Evolutionary conservation across 2,888 invertebrate species (phyloP).

Genomic region (Sylvicola cinctus): DNA sequence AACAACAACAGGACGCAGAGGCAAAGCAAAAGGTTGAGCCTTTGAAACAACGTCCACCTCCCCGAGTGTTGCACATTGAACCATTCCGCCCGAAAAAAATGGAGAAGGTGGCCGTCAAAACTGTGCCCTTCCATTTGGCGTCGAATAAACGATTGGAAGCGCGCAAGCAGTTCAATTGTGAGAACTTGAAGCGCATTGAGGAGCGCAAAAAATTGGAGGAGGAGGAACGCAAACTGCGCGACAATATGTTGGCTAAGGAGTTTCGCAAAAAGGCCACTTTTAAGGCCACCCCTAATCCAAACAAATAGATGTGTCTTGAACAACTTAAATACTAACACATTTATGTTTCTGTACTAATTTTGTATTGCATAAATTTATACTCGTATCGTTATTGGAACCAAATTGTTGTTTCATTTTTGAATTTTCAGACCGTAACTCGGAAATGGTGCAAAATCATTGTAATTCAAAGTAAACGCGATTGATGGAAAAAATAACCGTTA

Average conservation of each 20-base stretch:
- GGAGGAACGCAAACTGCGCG: background rate
- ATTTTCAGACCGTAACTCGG: too few species aligned
- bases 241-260: background rate
- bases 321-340: too few species aligned
- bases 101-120: background rate
- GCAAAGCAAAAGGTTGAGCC: background rate
- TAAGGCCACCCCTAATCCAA: background rate
- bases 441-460: too few species aligned
- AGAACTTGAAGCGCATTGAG: background rate
- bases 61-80: background rate
- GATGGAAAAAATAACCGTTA: too few species aligned
- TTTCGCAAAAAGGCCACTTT: background rate
- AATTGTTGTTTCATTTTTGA: too few species aligned
- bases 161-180: background rate
- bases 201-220: background rate
- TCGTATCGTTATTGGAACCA: too few species aligned
- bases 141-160: background rate
- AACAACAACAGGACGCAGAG: background rate
- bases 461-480: too few species aligned
- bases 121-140: background rate
- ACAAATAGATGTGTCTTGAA: background rate
- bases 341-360: too few species aligned
- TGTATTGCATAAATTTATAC: too few species aligned
- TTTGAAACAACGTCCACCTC: background rate
- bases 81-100: background rate